Base-by-base conservation (phyloP, 1,140 invertebrate species). In the Gryon sp. region DNA sequence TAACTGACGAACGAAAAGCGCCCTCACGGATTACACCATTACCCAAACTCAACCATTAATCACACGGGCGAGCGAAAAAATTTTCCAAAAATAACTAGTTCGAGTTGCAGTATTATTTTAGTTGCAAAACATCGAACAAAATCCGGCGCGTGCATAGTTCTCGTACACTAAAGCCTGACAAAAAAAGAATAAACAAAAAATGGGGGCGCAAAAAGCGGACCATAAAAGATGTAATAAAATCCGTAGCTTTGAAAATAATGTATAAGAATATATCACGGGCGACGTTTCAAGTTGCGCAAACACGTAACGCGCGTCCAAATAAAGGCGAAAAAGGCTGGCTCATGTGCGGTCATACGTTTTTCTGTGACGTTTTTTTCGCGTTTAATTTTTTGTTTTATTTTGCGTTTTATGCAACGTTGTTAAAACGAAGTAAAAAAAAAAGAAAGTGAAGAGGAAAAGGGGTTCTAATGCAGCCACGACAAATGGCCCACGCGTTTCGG, bases 191-290 rank as follows among this genome's bases (percentile, higher is more conserved):
- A n/a, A 2, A 1, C 26, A n/a, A 2, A n/a, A n/a, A 7, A 7
- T 24, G 28, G 32, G 34, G 38, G 12, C 15, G n/a, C 16, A 66
- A 66, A 55, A 59, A 57, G 43, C 43, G 41, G 32, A 26, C 53
- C 45, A 52, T 69, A 69, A 69, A 69, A 69, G 65, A 28, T 50
- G 65, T 59, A 69, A 60, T 46, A 60, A 70, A 70, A 60, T 70
- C 36, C 53, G 28, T 24, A 15, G 55, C 46, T 60, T 43, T 60
- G 66, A 70, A 69, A 70, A 70, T 60, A 59, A 70, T 60, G 66
- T 60, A 45, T 53, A 60, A 60, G 66, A 60, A 70, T 60, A 60
- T 70, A 70, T 70, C 66, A 70, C 55, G 46, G 41, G 36, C 38
- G 55, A 70, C 46, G 46, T 70, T 70, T 60, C 55, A 53, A 70